Conservation (phyloP, 1,140 invertebrate genomes). For the Chlorops oryzae region DNA sequence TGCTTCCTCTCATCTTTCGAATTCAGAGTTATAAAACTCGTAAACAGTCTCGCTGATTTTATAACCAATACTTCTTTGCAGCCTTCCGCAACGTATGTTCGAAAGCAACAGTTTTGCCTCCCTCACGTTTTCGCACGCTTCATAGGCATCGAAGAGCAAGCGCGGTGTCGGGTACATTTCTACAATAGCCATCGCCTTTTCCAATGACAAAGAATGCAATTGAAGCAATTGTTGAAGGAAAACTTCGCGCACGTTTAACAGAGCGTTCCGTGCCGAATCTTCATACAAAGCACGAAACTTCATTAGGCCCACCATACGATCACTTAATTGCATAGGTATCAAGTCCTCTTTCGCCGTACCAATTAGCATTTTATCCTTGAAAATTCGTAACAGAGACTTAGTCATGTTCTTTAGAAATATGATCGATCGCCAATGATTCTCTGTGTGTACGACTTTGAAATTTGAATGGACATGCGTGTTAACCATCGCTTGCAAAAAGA, state of each 20-base stretch:
- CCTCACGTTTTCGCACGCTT: conserved; percentile 41
- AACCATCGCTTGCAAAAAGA: conserved; percentile 73
- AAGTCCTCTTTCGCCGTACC: conserved; percentile 35
- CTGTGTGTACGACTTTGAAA: conserved; percentile 74
- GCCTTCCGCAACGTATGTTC: conserved; percentile 56
- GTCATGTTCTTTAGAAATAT: conserved; percentile 75
- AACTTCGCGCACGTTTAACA: conserved; percentile 74
- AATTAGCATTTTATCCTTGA: conserved; percentile 58
- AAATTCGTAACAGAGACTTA: conserved; percentile 32
- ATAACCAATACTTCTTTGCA: conserved; percentile 61
- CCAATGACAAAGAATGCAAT: conserved; percentile 78
- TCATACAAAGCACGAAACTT: conserved; percentile 72
- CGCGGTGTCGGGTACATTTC: conserved; percentile 69
- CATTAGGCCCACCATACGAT: conserved; percentile 52
- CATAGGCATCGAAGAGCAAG: conserved; percentile 58
- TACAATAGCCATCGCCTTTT: conserved; percentile 77
- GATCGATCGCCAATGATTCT: conserved; percentile 66
- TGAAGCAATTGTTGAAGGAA: conserved; percentile 84
- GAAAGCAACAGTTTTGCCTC: conserved; percentile 58
- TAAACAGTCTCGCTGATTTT: conserved; percentile 63
- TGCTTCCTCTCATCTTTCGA: too few species aligned
- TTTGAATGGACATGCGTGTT: conserved; percentile 82
- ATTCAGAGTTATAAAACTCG: too few species aligned
- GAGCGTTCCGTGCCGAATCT: conserved; percentile 65
- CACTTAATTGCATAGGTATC: neutral